Base-by-base conservation (phyloP, 2,113 vertebrate genomes). In the Haemorhous mexicanus region DNA sequence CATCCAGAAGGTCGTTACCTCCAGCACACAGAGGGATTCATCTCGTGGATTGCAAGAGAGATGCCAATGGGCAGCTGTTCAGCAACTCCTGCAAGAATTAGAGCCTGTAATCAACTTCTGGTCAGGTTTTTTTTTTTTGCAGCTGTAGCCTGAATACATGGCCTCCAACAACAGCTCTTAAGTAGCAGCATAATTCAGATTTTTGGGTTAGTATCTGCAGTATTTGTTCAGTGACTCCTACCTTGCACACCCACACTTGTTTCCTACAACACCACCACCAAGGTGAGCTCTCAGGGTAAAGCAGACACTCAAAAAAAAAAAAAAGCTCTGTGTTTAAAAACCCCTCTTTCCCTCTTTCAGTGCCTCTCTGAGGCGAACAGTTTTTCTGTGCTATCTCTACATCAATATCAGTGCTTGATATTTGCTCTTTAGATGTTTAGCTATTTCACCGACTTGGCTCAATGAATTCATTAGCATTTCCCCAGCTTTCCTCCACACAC, bases 1-100 rank as follows among this genome's bases (percentile, higher is more conserved):
- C 77, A 91, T 87, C 91, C 87, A 93, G 87, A 75, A 97, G 74
- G 96, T 93, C 53, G 0, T 96, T 96, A 89, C 89, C 89, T 95
- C 41, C 62, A 82, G 84, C 78, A 61, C 73, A 62, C 9, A 16
- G 28, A 50, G 86, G 90, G 92, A 90, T 90, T 72, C 85, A 93
- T 77, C 90, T 88, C 78, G 26, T 32, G 64, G 63, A 76, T 10
- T 76, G 90, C 61, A 82, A 44, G 66, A 90, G 66, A 47, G 61
- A 63, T 41, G 53, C 89, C 86, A 94, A 84, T 6, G 4, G 82
- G 92, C 88, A 94, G 88, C 72, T 89, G 58, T 17, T 92, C 1
- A 0, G 59, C 59, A 73, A 91, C 75, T 76, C 70, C 73, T 63
- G 46, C 35, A 95, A 93, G 83, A 93, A 87, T 92, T 53, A 76